A percentile compares a stretch with the other conserved stretches of the same genome.
Conservation (phyloP, 2,888 invertebrate genomes). For the Erebia epiphron region DNA sequence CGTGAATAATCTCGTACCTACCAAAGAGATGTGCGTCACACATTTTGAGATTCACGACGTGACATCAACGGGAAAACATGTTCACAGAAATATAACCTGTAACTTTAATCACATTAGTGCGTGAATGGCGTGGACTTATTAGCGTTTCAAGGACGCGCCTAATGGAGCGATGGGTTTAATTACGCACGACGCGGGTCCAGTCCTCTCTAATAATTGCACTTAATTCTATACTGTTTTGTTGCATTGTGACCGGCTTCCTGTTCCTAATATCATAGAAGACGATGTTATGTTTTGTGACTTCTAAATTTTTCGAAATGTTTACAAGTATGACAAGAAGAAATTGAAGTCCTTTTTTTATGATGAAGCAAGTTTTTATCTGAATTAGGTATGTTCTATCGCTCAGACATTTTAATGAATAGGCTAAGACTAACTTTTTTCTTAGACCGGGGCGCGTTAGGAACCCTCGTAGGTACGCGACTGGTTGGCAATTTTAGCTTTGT, state of each 20-base stretch:
- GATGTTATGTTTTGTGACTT: too few species aligned
- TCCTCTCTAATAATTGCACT: conserved; percentile 36
- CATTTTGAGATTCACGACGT: conserved; percentile 40
- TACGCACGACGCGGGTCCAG: conserved; percentile 39
- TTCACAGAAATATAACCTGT: conserved; percentile 21
- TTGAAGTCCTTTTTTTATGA: conserved; percentile 21
- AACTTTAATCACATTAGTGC: fast-evolving
- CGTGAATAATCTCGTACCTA: conserved; percentile 47
- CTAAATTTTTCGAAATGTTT: too few species aligned
- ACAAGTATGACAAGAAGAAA: too few species aligned
- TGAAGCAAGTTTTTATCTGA: neutral
- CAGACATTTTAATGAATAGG: neutral
- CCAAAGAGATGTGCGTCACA: conserved; percentile 44
- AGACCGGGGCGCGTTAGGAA: too few species aligned
- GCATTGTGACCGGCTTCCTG: conserved; percentile 33
- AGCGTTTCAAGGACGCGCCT: conserved; percentile 27
- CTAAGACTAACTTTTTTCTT: too few species aligned
- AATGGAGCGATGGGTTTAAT: conserved; percentile 41
- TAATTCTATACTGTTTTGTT: conserved; percentile 38
- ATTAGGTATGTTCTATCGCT: conserved; percentile 2
- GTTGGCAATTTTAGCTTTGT: too few species aligned
- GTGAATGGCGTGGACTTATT: neutral
- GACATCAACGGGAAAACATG: conserved; percentile 14
- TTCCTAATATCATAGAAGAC: too few species aligned
- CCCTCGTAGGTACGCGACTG: too few species aligned